A percentile compares a stretch with the other conserved stretches of the same genome.
Conservation (phyloP, 2,888 invertebrate species). For the Anthophora plumipes region DNA sequence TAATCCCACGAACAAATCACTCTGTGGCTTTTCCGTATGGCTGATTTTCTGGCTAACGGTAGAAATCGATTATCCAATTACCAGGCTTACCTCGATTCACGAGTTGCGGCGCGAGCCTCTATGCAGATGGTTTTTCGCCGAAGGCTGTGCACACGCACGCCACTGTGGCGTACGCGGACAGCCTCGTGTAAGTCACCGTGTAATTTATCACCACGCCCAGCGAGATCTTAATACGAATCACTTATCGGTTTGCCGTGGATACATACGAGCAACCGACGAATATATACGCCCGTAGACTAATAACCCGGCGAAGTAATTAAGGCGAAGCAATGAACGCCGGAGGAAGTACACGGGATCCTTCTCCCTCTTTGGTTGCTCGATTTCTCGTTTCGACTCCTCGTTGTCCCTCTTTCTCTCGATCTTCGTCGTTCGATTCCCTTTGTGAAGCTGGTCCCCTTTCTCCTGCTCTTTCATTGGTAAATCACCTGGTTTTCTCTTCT, state of each 20-base stretch:
- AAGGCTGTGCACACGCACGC: constrained; percentile 44
- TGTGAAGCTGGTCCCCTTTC: background rate
- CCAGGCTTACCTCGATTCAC: constrained; percentile 26
- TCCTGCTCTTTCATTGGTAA: background rate
- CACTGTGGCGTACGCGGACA: constrained; percentile 21
- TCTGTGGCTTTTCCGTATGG: constrained; percentile 32
- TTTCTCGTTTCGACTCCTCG: constrained; percentile 4
- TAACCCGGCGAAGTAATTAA: constrained; percentile 74
- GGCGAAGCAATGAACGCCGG: constrained; percentile 61
- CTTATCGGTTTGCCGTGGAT: constrained; percentile 71
- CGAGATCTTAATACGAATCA: constrained; percentile 81
- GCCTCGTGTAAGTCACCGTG: constrained; percentile 69
- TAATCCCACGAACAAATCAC: constrained; percentile 40
- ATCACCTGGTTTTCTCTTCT: background rate
- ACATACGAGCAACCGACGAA: constrained; percentile 35
- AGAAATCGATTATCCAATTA: constrained; percentile 72
- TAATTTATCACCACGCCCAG: constrained; percentile 79
- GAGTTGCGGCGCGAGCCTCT: constrained; percentile 22
- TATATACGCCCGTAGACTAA: constrained; percentile 60
- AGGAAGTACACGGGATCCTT: constrained; percentile 36
- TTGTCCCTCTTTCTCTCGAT: background rate
- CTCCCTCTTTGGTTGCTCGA: constrained; percentile 3
- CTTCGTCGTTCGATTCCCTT: constrained; percentile 23
- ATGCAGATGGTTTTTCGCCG: constrained; percentile 60
- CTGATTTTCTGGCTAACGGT: constrained; percentile 56